Base-by-base conservation (phyloP, 2,113 vertebrate genomes). In the Antennarius striatus region DNA sequence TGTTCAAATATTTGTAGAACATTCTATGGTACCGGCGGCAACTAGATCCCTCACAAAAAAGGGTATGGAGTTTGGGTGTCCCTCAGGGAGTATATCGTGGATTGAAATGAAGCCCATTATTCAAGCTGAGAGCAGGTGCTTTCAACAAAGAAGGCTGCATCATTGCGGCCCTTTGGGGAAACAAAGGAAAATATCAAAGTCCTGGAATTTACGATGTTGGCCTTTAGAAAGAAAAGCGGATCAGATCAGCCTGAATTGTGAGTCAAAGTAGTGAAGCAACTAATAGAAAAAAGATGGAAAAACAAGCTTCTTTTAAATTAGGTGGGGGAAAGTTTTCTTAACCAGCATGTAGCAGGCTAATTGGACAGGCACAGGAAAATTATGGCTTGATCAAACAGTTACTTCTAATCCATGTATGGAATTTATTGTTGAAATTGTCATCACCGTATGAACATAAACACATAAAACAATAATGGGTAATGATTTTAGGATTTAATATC, bases 111-210 rank as follows among this genome's bases (percentile, higher is more conserved):
- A 28, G 71, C 53, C 81, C 80, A 79, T 83, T 85, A 80, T 82
- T 80, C 15, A 51, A 71, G 66, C 73, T 64, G 71, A 81, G 83
- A 90, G 87, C 88, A 89, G 86, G 83, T 90, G 88, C 74, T 81
- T 87, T 86, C 80, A 83, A 73, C 83, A 88, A 85, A 87, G 83
- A 73, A 12, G 7, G 11, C 74, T 46, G 79, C 82, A 88, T 82
- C 76, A 68, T 75, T 69, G 76, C 10, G 59, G 58, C 61, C 88
- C 75, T 73, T 66, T 51, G 79, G 81, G 22, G 82, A 78, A 75
- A 72, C 68, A 57, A 82, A 63, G 59, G 67, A 68, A 80, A 77
- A 82, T 81, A 81, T 87, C 84, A 79, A 86, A 75, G 73, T 67
- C 75, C 57, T 56, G 56, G 68, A 73, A 81, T 83, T 82, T 80